Percentiles rank a stretch among this genome's conserved stretches.
phyloP scores from a whole-genome alignment of 2,888 invertebrate genomes.

The Lasioglossum malachurum region DNA sequence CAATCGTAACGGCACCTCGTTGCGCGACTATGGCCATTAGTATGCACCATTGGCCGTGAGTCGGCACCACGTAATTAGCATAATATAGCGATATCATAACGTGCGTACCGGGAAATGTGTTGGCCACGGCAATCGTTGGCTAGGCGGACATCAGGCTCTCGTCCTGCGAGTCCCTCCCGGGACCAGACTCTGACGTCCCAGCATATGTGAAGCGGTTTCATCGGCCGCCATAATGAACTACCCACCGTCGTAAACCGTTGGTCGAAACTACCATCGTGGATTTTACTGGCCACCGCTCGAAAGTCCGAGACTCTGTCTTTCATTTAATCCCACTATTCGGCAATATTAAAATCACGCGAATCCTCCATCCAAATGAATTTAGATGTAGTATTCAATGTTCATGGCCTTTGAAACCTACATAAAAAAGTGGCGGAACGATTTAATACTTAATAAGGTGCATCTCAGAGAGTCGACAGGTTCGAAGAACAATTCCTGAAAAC shows the following conservation, averaged over 20 bases:
- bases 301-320: background rate
- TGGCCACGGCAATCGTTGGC: conserved; percentile 69
- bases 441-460: background rate
- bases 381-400: background rate
- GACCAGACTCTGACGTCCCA: conserved; percentile 67
- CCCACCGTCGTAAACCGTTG: conserved; percentile 54
- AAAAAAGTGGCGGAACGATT: no score
- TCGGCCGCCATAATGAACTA: conserved; percentile 68
- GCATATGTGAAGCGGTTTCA: conserved; percentile 69
- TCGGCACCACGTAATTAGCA: conserved; percentile 80
- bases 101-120: conserved; percentile 74
- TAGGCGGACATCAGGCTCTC: conserved; percentile 23
- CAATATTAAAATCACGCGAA: background rate
- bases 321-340: background rate
- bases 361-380: background rate
- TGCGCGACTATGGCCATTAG: conserved; percentile 77
- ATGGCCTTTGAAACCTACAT: background rate
- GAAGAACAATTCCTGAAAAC: background rate
- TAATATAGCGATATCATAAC: conserved; percentile 82
- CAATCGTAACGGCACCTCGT: conserved; percentile 76
- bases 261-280: conserved; percentile 32
- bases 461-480: background rate
- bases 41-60: conserved; percentile 80
- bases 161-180: conserved; percentile 66
- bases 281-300: conserved; percentile 3